Conservation (phyloP, 2,888 invertebrate genomes). For the Oxystoma pomonae region DNA sequence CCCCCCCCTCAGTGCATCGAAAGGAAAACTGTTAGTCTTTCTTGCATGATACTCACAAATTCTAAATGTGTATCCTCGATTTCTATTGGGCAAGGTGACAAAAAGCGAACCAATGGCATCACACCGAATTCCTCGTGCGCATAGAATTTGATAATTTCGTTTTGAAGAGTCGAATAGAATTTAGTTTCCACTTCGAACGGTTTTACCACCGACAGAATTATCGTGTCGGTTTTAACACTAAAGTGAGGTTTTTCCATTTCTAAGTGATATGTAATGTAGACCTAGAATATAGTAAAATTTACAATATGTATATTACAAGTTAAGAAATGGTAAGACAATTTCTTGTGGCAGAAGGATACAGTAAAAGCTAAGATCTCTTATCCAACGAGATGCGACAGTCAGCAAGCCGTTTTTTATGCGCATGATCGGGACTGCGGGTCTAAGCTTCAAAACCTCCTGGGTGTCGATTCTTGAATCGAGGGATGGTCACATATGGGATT, state of each 20-base stretch:
- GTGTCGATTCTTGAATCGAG: too few species aligned
- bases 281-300: slow-evolving; percentile 38
- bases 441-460: too few species aligned
- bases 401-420: too few species aligned
- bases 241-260: slow-evolving; percentile 44
- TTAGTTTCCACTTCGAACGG: slow-evolving; percentile 66
- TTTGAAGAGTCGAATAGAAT: slow-evolving; percentile 61
- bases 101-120: slow-evolving; percentile 64
- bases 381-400: too few species aligned
- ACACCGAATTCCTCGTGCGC: slow-evolving; percentile 64
- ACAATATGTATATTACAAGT: too few species aligned
- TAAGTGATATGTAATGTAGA: slow-evolving; percentile 55
- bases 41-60: slow-evolving; percentile 51
- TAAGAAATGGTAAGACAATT: too few species aligned
- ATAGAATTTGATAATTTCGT: slow-evolving; percentile 61
- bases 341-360: too few species aligned
- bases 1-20: too few species aligned
- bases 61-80: slow-evolving; percentile 63
- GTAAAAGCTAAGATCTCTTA: too few species aligned
- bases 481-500: too few species aligned
- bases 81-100: slow-evolving; percentile 66
- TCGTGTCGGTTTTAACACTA: slow-evolving; percentile 58
- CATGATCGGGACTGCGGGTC: too few species aligned
- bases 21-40: too few species aligned
- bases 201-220: slow-evolving; percentile 61